Base-by-base conservation (phyloP, 1,140 invertebrate species). In the Tetramorium alpestre region DNA sequence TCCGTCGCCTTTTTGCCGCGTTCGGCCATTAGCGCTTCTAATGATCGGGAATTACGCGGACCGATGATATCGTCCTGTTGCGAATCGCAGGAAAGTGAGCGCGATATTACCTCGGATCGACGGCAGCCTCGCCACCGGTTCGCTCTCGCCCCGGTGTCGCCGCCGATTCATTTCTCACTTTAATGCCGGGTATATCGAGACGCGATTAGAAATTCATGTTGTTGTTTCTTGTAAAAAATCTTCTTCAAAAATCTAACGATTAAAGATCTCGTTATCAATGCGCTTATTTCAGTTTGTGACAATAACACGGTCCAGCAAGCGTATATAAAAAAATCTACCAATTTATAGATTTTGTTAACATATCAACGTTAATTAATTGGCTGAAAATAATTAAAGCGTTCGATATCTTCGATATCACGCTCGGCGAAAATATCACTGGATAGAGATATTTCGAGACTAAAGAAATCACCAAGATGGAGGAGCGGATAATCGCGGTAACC, bases 401-500 rank as follows among this genome's bases (percentile, higher is more conserved):
- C n/a, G 58, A 73, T 38, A 25, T n/a, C 38, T 73, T 22, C 16
- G 25, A 6, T 22, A 6, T 1, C 18, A 2, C 3, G 13, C 5
- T 25, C 13, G 33, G 41, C 22, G 51, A 72, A 28, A 70, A 54
- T 62, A 22, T 28, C 47, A 49, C 62, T 25, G 65, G 38, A 90
- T 88, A 82, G 70, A 90, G 77, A 89, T 54, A 80, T 86, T 86
- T 86, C 80, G 77, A 73, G 88, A 22, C 54, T 62, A 70, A 70
- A 76, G 87, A 80, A 84, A 90, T 81, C 64, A 75, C 69, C 81
- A 75, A 84, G 89, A 73, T 88, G 76, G 64, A 72, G 73, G 62
- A 80, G 56, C 44, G 67, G 82, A 90, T 89, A 88, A 91, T 90
- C 80, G 75, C 65, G 87, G 91, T 54, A 87, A 85, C 84, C 89